Percentiles rank a stretch among this genome's conserved stretches.
phyloP scores from a whole-genome alignment of 2,888 invertebrate species.

The Troides aeacus region DNA sequence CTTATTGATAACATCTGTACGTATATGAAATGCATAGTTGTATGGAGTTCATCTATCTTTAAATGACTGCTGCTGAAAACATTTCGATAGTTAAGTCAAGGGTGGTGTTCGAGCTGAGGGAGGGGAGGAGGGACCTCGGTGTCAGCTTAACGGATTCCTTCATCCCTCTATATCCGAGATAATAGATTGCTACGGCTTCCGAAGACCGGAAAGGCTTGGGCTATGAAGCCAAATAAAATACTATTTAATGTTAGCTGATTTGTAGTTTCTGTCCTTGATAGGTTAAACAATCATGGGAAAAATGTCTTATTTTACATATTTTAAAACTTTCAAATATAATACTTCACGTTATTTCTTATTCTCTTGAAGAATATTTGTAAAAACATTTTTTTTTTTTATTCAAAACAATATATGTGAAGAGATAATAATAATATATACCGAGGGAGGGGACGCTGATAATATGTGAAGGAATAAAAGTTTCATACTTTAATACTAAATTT shows the following conservation, averaged over 20 bases:
- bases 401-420: too few species aligned
- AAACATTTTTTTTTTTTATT: too few species aligned
- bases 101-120: not conserved
- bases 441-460: too few species aligned
- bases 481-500: too few species aligned
- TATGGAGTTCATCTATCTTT: not conserved
- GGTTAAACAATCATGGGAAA: too few species aligned
- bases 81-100: constrained; percentile 5
- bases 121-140: not conserved
- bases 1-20: not conserved
- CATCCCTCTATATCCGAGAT: constrained; percentile 5
- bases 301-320: too few species aligned
- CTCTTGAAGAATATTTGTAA: too few species aligned
- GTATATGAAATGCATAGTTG: not conserved
- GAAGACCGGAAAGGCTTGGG: constrained; percentile 9
- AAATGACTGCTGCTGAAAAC: not conserved
- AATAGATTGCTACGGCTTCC: constrained; percentile 13
- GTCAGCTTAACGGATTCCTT: constrained; percentile 10
- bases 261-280: not conserved
- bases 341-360: too few species aligned
- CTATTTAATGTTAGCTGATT: not conserved
- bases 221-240: constrained; percentile 7
- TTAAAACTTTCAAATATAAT: too few species aligned
- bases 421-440: too few species aligned
- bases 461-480: too few species aligned